These are phyloP conservation scores for Drosophila pseudoananassae DNA, from an alignment of 1,140 invertebrate genomes.

Conservation along the genomic window DNA sequence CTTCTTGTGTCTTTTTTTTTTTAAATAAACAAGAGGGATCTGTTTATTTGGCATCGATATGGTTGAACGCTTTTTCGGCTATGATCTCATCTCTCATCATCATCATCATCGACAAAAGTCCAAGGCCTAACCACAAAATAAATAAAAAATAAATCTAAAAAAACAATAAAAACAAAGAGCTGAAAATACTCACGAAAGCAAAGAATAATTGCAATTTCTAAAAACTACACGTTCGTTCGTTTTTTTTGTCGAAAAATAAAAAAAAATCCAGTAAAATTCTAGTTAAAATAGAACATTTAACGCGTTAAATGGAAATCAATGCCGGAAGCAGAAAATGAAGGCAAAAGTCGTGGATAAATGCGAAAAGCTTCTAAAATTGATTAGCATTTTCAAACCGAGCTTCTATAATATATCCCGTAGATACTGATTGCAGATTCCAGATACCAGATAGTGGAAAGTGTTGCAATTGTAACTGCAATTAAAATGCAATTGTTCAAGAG, in stretches of 20 bases:
- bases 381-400: slow-evolving; percentile 42
- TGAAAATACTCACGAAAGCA: slow-evolving; percentile 1
- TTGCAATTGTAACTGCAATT: slow-evolving; percentile 57
- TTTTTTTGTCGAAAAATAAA: background rate
- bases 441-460: slow-evolving; percentile 3
- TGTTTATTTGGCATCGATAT: background rate
- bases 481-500: slow-evolving; percentile 52
- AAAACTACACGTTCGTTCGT: slow-evolving; percentile 34
- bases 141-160: slow-evolving; percentile 19
- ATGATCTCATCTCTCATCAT: slow-evolving; percentile 30
- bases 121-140: slow-evolving; percentile 37
- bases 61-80: slow-evolving; percentile 14
- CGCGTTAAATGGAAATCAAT: background rate
- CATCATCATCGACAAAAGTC: background rate
- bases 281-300: background rate
- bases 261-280: background rate
- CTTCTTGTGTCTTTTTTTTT: background rate
- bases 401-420: slow-evolving; percentile 4
- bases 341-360: slow-evolving; percentile 10
- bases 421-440: background rate
- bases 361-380: slow-evolving; percentile 43
- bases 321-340: background rate
- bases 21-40: background rate
- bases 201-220: slow-evolving; percentile 24
- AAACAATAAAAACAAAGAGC: slow-evolving; percentile 2